phyloP scores from a whole-genome alignment of 1,140 invertebrate genomes.

The Scaptodrosophila lebanonensis region DNA sequence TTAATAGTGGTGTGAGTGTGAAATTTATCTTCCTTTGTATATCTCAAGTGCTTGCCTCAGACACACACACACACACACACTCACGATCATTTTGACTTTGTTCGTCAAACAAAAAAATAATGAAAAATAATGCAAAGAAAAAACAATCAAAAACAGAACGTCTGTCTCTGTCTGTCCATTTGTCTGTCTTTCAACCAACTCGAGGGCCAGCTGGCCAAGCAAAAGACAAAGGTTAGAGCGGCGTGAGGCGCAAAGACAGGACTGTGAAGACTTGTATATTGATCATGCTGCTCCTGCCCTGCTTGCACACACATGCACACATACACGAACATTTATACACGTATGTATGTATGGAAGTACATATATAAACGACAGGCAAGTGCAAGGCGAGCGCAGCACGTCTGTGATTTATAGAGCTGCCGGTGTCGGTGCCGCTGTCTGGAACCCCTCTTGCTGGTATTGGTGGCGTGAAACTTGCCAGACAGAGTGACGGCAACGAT shows the following conservation, averaged over 20 bases:
- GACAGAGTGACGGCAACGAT: constrained; percentile 66
- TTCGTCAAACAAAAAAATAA: constrained; percentile 3
- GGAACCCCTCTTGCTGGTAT: constrained; percentile 27
- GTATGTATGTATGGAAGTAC: too few species aligned
- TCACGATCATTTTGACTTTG: not conserved
- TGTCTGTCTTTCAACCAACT: constrained; percentile 30
- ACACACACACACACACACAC: constrained; percentile 20
- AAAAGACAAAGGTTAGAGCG: too few species aligned
- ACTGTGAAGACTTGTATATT: too few species aligned
- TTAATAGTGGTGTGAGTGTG: constrained; percentile 42
- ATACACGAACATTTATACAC: too few species aligned
- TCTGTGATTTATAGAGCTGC: constrained; percentile 67
- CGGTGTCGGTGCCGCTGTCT: constrained; percentile 18
- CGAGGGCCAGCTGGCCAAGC: constrained; percentile 24
- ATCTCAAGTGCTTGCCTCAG: constrained; percentile 69
- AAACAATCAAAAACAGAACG: constrained; percentile 32
- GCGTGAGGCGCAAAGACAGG: constrained; percentile 1
- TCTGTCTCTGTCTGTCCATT: constrained; percentile 5
- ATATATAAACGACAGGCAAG: constrained; percentile 12
- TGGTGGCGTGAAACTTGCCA: constrained; percentile 68
- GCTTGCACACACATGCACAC: too few species aligned
- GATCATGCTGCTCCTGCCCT: too few species aligned
- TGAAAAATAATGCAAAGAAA: constrained; percentile 7
- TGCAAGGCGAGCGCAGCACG: constrained; percentile 31
- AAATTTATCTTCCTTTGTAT: constrained; percentile 74